phyloP scores from a whole-genome alignment of 2,113 vertebrate species.

The Perca fluviatilis region DNA sequence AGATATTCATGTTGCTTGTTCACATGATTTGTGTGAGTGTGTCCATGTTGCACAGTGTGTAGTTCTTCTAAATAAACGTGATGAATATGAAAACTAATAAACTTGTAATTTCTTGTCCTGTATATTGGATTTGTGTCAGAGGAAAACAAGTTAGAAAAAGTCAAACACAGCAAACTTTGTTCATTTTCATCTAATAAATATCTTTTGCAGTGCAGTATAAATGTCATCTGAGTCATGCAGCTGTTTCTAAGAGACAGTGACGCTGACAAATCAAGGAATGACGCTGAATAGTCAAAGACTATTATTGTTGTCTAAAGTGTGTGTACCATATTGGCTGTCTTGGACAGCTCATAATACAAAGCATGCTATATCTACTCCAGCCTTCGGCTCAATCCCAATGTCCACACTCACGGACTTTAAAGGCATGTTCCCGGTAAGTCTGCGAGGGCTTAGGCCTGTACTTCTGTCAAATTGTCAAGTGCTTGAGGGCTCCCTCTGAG shows the following conservation, averaged over 20 bases:
- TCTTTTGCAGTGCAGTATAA: not conserved
- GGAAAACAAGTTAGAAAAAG: not conserved
- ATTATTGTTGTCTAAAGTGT: not conserved
- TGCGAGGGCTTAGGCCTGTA: no score
- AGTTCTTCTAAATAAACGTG: not conserved
- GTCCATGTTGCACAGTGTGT: not conserved
- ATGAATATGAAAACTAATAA: not conserved
- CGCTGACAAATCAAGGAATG: conserved; percentile 12
- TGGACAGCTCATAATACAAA: conserved; percentile 10
- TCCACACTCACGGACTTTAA: no score
- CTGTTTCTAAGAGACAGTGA: conserved; percentile 10
- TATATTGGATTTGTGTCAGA: not conserved
- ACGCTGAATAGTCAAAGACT: conserved; percentile 14
- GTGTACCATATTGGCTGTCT: not conserved
- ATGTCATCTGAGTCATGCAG: conserved; percentile 32
- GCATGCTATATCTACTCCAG: not conserved
- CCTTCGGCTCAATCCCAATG: no score
- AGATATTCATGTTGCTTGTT: not conserved
- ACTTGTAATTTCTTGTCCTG: not conserved
- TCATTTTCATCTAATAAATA: conserved; percentile 1
- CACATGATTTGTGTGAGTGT: not conserved
- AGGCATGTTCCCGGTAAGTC: no score
- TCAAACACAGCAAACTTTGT: not conserved
- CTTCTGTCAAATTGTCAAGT: no score
- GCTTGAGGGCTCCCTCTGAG: no score